Evolutionary conservation across 2,888 invertebrate genomes (phyloP).

Genomic region (Tupiocoris notatus): DNA sequence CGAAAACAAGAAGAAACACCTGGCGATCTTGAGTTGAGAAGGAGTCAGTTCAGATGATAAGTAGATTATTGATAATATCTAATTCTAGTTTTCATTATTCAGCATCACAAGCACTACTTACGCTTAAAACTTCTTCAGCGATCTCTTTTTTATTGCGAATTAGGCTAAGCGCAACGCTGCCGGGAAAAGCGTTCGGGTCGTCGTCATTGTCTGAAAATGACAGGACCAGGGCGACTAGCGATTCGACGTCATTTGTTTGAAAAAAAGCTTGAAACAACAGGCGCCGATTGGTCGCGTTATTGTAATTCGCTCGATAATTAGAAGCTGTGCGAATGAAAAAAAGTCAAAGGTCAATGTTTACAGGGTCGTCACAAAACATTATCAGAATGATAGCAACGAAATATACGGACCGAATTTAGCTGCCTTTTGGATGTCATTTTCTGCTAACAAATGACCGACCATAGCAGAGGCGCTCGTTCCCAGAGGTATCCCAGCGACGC

Average conservation of each 20-base stretch:
- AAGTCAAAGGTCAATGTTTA: neutral
- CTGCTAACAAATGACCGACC: slow-evolving; percentile 60
- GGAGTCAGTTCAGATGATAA: too few species aligned
- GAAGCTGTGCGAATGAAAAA: slow-evolving; percentile 51
- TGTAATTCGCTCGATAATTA: slow-evolving; percentile 62
- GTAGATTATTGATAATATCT: too few species aligned
- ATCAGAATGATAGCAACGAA: neutral
- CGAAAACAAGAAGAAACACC: too few species aligned
- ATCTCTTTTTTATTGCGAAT: too few species aligned
- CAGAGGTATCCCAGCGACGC: slow-evolving; percentile 61
- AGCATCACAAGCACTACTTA: too few species aligned
- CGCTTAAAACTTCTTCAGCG: too few species aligned
- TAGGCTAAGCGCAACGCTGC: slow-evolving; percentile 51
- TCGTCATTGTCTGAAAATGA: slow-evolving; percentile 53
- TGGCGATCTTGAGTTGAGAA: too few species aligned
- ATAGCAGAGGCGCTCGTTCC: slow-evolving; percentile 62
- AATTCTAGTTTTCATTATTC: too few species aligned
- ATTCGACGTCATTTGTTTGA: slow-evolving; percentile 63
- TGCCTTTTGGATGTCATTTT: slow-evolving; percentile 63
- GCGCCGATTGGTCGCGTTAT: slow-evolving; percentile 58
- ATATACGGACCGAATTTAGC: slow-evolving; percentile 59
- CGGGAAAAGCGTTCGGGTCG: slow-evolving; percentile 52
- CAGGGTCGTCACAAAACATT: neutral
- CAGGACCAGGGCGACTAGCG: slow-evolving; percentile 64
- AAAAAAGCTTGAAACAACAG: slow-evolving; percentile 61